Evolutionary conservation across 2,797 vertebrate genomes (phyloP).

Genomic region (Lycodopsis pacificus): DNA sequence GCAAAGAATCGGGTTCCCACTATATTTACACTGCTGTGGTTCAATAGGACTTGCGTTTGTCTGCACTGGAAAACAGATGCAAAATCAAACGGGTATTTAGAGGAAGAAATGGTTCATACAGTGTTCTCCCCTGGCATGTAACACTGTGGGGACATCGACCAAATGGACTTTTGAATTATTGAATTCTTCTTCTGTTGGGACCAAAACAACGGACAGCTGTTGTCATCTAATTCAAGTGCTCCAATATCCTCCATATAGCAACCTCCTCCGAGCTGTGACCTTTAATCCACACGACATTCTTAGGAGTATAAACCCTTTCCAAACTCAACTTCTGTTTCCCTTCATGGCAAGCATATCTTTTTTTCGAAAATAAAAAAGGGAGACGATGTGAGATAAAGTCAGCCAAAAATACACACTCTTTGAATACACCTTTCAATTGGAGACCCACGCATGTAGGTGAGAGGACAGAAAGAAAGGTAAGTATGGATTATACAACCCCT

Average conservation of each 20-base stretch:
- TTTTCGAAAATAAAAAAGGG: neutral
- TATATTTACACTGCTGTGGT: neutral
- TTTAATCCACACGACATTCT: neutral
- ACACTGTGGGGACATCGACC: neutral
- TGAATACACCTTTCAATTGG: constrained; percentile 16
- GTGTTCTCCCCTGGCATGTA: neutral
- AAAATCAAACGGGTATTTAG: neutral
- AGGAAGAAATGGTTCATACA: neutral
- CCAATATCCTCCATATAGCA: neutral
- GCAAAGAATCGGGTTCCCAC: neutral
- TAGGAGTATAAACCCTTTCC: neutral
- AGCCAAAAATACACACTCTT: constrained; percentile 1
- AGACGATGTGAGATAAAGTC: neutral
- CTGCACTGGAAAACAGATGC: constrained; percentile 2
- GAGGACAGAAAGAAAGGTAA: constrained; percentile 42
- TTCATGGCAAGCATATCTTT: neutral
- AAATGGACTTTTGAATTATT: too few species aligned
- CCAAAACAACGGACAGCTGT: too few species aligned
- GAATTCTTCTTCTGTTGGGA: too few species aligned
- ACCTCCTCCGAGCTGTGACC: neutral
- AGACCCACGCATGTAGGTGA: constrained; percentile 14
- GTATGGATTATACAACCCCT: constrained; percentile 64
- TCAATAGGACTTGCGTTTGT: neutral
- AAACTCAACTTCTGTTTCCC: neutral
- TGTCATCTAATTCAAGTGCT: neutral